Base-by-base conservation (phyloP, 92 coral and sea anemone species). In the Palythoa heliodiscus region DNA sequence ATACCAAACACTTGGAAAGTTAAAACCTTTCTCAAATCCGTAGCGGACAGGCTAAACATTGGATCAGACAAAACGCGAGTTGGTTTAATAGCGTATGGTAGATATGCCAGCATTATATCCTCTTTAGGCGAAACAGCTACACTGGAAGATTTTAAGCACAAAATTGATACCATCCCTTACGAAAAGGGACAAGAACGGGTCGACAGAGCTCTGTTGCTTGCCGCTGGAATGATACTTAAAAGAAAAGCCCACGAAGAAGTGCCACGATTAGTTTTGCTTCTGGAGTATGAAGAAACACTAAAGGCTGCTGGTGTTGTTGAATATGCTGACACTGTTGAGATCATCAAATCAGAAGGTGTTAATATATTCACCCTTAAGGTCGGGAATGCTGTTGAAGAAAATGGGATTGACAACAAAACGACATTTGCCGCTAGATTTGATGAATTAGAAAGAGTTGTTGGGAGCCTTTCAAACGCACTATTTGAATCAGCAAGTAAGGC, bases 101-200 rank as follows among this genome's bases (percentile, higher is more conserved):
- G 64, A 76, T 76, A 76, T 69, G 67, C 82, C 43, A 76, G 48
- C 24, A 61, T 55, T 8, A 25, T 76, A 38, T 54, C 82, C 3
- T 55, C 68, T 16, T 53, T 76, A 39, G 82, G 82, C 6, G 69
- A 55, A 55, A 37, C 82, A 37, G 48, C 68, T 11, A 53, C 82
- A 54, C 66, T 76, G 12, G 48, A 76, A 55, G 82, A 76, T 23
- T 54, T 76, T 13, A 67, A 76, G 53, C 67, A 38, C 48, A 76
- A 37, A 2, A 50, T 76, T 24, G 82, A 76, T 7, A 38, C 17
- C 10, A 76, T 76, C 23, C 82, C 82, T 35, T 76, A 25, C 7
- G 82, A 76, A 76, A 76, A 38, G 12, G 52, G 82, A 17, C 82
- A 76, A 76, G 35, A 76, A 53, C 82, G 82, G 11, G 66, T 76